Evolutionary conservation across 2,113 vertebrate genomes (phyloP).

Genomic region (Numenius arquata): DNA sequence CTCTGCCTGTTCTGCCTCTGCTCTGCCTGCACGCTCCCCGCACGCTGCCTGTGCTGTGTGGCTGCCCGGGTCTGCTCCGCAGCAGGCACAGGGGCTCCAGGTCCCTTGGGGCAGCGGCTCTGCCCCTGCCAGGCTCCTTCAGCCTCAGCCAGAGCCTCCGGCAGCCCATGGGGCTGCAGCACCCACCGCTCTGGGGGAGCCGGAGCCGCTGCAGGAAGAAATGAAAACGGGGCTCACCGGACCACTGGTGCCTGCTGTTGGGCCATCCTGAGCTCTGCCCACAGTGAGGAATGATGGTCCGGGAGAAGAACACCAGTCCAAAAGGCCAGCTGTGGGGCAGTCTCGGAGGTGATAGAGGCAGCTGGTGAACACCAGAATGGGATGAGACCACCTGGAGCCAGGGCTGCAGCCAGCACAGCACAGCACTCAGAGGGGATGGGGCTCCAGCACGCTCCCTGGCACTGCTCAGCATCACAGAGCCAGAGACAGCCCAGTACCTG

Average conservation of each 20-base stretch:
- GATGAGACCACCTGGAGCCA: background rate
- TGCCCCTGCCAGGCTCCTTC: background rate
- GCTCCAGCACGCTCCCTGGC: accelerated
- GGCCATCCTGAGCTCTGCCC: background rate
- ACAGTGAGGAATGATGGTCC: background rate
- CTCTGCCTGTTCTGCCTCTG: background rate
- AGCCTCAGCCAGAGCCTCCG: background rate
- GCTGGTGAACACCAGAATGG: background rate
- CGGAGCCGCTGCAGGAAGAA: background rate
- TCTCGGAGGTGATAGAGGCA: background rate
- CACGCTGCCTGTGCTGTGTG: background rate
- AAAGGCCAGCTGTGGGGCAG: background rate
- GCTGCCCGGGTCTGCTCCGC: background rate
- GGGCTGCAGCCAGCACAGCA: background rate
- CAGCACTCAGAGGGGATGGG: background rate
- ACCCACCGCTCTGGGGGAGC: background rate
- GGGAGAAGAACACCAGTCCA: background rate
- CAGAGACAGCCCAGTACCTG: background rate
- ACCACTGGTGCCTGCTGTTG: background rate
- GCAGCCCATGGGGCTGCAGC: background rate
- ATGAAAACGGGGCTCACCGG: background rate
- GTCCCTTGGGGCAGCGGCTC: background rate
- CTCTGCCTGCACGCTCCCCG: background rate
- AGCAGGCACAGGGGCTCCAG: background rate
- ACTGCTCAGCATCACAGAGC: background rate